Evolutionary conservation across 1,140 invertebrate species (phyloP).

Genomic region (Galendromus occidentalis): DNA sequence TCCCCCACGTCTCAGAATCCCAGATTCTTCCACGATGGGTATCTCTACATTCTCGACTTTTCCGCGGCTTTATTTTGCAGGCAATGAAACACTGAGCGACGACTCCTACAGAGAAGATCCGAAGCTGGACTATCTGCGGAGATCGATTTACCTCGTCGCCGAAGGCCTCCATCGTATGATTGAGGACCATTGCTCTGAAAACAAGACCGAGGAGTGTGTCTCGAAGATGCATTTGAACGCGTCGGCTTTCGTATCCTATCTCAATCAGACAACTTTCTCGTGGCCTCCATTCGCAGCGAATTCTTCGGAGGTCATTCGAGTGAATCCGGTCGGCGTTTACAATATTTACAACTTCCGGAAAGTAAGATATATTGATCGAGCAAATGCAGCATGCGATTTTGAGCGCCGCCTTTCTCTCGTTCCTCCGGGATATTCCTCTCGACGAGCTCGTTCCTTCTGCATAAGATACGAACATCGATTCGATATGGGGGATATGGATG

Average conservation of each 20-base stretch:
- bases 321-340: background rate
- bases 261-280: conserved; percentile 25
- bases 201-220: conserved; percentile 33
- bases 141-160: conserved; percentile 47
- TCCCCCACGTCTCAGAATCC: too few relatives aligned
- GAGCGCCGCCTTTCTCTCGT: too few relatives aligned
- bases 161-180: conserved; percentile 41
- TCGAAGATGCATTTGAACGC: conserved; percentile 43
- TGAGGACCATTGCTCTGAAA: conserved; percentile 30
- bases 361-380: background rate
- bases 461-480: too few relatives aligned
- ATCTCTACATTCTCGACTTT: too few relatives aligned
- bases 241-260: conserved; percentile 40
- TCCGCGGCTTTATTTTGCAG: too few relatives aligned
- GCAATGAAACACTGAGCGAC: conserved; percentile 31
- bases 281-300: background rate
- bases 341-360: conserved; percentile 9
- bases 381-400: too few relatives aligned
- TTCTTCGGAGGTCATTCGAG: background rate
- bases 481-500: too few relatives aligned
- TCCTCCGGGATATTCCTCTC: too few relatives aligned
- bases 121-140: conserved; percentile 53
- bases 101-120: conserved; percentile 42
- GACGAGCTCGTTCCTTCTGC: too few relatives aligned
- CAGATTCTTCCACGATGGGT: too few relatives aligned